A percentile compares a stretch with the other conserved stretches of the same genome.
Conservation (phyloP, 2,888 invertebrate genomes). For the Lithophane socia region DNA sequence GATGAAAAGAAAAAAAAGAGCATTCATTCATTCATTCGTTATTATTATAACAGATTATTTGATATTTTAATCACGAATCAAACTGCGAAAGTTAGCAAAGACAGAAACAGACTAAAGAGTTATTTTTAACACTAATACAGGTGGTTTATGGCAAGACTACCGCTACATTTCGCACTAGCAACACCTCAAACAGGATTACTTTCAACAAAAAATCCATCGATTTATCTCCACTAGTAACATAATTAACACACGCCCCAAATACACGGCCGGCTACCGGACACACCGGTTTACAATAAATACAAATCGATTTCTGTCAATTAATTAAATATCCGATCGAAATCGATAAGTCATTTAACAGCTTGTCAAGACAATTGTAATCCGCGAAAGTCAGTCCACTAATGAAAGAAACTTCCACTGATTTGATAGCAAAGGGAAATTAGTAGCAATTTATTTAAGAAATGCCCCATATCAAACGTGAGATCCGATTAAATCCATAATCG, state of each 20-base stretch:
- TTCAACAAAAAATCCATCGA: constrained; percentile 38
- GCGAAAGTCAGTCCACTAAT: constrained; percentile 66
- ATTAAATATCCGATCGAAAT: constrained; percentile 61
- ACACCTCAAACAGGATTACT: constrained; percentile 41
- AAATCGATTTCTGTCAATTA: constrained; percentile 62
- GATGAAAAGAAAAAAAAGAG: background rate
- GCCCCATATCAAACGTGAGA: constrained; percentile 53
- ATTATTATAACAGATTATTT: background rate
- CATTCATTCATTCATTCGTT: too few species aligned
- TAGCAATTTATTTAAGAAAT: constrained; percentile 53
- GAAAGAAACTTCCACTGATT: constrained; percentile 51
- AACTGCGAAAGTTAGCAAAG: background rate
- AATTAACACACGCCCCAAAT: constrained; percentile 53
- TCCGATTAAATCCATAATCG: constrained; percentile 55
- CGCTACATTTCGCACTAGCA: constrained; percentile 21
- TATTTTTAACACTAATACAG: background rate
- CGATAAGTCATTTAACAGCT: constrained; percentile 47
- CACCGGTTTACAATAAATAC: constrained; percentile 61
- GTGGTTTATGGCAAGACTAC: constrained; percentile 20
- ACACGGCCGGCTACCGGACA: constrained; percentile 45
- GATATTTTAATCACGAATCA: background rate
- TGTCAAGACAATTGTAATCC: constrained; percentile 67
- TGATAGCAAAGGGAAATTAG: constrained; percentile 63
- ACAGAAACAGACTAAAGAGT: background rate
- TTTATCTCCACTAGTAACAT: constrained; percentile 42